These are phyloP conservation scores for Thunnus maccoyii DNA, from an alignment of 2,113 vertebrate genomes.

Conservation along the genomic window DNA sequence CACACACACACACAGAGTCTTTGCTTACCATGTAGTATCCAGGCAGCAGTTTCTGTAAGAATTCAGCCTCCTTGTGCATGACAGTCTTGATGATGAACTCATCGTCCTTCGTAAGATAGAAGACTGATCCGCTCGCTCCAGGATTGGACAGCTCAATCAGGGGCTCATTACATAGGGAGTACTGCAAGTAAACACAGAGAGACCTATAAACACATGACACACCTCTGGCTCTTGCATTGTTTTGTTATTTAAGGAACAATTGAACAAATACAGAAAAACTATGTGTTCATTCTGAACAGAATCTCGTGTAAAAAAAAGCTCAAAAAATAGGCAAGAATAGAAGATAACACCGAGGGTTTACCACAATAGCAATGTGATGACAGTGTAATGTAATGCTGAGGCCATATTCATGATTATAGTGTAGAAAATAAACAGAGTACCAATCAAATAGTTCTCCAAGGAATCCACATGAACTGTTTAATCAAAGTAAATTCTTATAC, in stretches of 20 bases:
- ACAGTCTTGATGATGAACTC: constrained; percentile 99
- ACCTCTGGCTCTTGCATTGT: background rate
- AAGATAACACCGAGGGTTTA: too few species aligned
- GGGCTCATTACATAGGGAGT: constrained; percentile 96
- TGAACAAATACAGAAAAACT: background rate
- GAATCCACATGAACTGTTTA: too few species aligned
- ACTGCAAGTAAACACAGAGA: constrained; percentile 81
- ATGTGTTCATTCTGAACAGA: background rate
- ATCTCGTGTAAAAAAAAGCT: too few species aligned
- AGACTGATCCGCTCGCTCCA: constrained; percentile 96
- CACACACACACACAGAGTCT: background rate
- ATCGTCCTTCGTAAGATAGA: constrained; percentile 97
- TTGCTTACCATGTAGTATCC: constrained; percentile 91
- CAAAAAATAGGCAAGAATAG: too few species aligned
- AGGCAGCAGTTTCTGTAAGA: constrained; percentile 97
- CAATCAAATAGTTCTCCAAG: too few species aligned
- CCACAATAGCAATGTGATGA: too few species aligned
- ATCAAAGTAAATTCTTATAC: too few species aligned
- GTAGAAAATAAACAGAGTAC: too few species aligned
- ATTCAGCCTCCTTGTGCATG: constrained; percentile 99
- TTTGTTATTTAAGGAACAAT: background rate
- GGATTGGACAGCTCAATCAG: constrained; percentile 98
- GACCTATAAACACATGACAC: background rate
- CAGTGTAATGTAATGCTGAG: too few species aligned
- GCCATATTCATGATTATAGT: too few species aligned